Conservation (phyloP, 2,797 vertebrate species). For the Avahi laniger region DNA sequence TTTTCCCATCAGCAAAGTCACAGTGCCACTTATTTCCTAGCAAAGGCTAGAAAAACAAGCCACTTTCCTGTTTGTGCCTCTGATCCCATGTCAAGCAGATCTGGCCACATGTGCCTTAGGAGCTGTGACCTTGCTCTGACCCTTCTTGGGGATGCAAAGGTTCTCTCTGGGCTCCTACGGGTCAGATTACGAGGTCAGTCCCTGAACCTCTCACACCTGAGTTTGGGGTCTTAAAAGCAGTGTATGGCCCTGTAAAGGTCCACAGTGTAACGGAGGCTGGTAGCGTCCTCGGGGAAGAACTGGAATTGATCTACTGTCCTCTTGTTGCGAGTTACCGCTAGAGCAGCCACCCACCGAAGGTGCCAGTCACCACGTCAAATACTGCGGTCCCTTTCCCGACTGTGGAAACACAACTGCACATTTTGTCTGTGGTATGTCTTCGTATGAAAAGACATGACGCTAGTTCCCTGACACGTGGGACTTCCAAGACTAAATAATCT, state of each 20-base stretch:
- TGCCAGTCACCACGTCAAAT: background rate
- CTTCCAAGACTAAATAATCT: background rate
- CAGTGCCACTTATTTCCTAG: background rate
- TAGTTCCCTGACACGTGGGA: background rate
- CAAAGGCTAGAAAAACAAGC: background rate
- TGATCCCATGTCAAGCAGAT: background rate
- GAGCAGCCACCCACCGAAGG: background rate
- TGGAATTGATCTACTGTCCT: background rate
- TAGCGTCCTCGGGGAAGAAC: background rate
- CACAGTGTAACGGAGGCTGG: background rate
- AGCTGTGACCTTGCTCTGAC: background rate
- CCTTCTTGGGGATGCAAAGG: background rate
- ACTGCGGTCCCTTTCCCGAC: background rate
- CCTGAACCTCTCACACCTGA: background rate
- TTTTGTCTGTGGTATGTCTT: slow-evolving; percentile 7
- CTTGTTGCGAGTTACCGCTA: background rate
- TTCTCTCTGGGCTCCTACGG: background rate
- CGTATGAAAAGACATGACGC: background rate
- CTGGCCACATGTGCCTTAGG: background rate
- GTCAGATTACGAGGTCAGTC: background rate
- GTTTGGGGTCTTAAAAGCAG: background rate
- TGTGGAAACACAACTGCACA: background rate
- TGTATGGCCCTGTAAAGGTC: background rate
- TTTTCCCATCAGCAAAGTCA: slow-evolving; percentile 7
- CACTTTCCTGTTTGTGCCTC: background rate